Percentiles rank a stretch among this genome's conserved stretches.
phyloP scores from a whole-genome alignment of 2,888 invertebrate species.

The Macrophya alboannulata region DNA sequence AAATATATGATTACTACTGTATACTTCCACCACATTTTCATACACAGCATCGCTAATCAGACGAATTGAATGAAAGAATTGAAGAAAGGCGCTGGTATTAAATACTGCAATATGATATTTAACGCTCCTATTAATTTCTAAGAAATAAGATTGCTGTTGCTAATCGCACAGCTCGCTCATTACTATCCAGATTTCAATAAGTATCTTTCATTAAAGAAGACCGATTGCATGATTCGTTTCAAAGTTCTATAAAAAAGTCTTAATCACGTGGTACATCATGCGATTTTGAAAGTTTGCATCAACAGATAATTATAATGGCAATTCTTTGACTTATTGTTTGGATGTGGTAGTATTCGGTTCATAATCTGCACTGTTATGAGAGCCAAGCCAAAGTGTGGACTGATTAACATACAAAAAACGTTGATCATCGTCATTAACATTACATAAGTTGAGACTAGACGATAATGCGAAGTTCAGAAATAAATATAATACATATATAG shows the following conservation, averaged over 20 bases:
- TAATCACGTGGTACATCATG: background rate
- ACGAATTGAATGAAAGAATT: background rate
- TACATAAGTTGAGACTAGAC: background rate
- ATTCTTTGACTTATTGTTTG: no score
- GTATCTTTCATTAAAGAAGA: no score
- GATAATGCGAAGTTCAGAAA: background rate
- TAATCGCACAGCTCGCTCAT: no score
- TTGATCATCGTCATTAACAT: background rate
- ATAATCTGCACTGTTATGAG: no score
- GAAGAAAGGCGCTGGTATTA: no score
- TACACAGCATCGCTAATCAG: background rate
- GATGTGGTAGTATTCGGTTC: no score
- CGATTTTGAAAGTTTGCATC: background rate
- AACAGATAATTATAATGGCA: no score
- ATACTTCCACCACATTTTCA: constrained; percentile 2
- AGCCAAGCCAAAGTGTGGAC: background rate
- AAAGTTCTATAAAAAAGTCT: background rate
- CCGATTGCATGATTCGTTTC: background rate
- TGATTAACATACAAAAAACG: background rate
- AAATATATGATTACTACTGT: background rate
- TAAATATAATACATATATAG: no score
- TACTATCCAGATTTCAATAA: no score
- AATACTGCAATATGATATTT: no score
- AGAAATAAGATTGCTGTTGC: background rate
- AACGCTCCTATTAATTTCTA: background rate